These are phyloP conservation scores for Nomada hirtipes DNA, from an alignment of 2,888 invertebrate genomes.

Conservation along the genomic window DNA sequence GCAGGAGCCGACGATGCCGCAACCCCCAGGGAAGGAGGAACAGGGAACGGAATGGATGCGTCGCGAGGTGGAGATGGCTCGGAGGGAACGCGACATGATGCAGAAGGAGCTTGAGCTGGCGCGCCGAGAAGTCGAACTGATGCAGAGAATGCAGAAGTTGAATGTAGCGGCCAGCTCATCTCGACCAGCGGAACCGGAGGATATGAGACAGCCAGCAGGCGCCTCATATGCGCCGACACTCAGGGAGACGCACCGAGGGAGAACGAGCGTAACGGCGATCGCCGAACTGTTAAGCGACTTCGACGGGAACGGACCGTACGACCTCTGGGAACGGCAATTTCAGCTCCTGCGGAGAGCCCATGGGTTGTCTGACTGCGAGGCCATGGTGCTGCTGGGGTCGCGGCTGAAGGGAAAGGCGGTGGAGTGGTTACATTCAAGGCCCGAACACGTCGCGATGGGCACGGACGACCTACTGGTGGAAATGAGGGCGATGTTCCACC, in stretches of 20 bases:
- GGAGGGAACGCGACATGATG: background rate
- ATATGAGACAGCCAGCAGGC: background rate
- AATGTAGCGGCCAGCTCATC: background rate
- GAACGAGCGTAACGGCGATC: background rate
- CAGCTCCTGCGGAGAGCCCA: background rate
- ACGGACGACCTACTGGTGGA: background rate
- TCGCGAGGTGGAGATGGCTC: conserved; percentile 3
- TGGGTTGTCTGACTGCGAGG: background rate
- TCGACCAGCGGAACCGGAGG: background rate
- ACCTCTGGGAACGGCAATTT: background rate
- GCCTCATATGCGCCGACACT: background rate
- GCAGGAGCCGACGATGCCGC: background rate
- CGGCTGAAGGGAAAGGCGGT: background rate
- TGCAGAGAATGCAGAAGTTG: background rate
- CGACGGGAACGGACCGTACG: background rate
- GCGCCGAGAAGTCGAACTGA: background rate
- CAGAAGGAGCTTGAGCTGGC: background rate
- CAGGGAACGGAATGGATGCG: background rate
- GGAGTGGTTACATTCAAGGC: conserved; percentile 10
- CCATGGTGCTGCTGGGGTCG: background rate
- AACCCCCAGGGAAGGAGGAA: background rate
- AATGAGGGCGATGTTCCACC: too few species aligned
- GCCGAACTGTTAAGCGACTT: background rate
- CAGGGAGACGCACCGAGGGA: background rate
- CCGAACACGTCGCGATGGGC: background rate